Conservation (phyloP, 2,113 vertebrate genomes). For the Cisticola juncidis region DNA sequence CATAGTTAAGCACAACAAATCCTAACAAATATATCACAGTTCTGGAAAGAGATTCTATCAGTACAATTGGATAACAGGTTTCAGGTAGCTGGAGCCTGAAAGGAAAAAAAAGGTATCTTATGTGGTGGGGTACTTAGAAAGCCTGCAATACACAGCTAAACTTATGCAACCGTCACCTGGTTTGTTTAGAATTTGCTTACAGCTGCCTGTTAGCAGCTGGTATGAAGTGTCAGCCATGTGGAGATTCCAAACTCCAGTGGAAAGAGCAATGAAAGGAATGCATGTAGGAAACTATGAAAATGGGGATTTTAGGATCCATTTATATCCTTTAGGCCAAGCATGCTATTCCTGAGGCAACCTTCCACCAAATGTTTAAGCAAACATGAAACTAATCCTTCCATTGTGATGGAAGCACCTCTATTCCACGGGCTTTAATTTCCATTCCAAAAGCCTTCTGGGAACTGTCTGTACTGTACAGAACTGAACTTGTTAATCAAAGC, state of each 20-base stretch:
- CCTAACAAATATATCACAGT: neutral
- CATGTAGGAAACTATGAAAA: neutral
- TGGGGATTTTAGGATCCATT: neutral
- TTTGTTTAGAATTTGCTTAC: neutral
- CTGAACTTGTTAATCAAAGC: neutral
- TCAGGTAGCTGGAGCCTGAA: neutral
- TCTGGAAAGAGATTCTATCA: neutral
- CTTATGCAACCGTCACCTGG: neutral
- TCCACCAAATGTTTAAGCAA: neutral
- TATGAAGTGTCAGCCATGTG: neutral
- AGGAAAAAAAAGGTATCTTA: neutral
- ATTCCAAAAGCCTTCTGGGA: neutral
- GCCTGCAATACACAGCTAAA: neutral
- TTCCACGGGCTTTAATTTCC: neutral
- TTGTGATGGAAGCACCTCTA: neutral
- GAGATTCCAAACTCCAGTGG: neutral
- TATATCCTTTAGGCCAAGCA: neutral
- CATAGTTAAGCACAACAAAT: neutral
- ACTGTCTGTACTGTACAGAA: neutral
- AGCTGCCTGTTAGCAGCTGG: neutral
- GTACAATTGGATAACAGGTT: neutral
- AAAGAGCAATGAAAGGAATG: neutral
- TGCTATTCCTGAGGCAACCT: neutral
- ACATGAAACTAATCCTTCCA: neutral
- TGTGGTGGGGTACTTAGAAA: neutral